Evolutionary conservation across 1,140 invertebrate genomes (phyloP).

Genomic region (Pachypeltis micranthus): DNA sequence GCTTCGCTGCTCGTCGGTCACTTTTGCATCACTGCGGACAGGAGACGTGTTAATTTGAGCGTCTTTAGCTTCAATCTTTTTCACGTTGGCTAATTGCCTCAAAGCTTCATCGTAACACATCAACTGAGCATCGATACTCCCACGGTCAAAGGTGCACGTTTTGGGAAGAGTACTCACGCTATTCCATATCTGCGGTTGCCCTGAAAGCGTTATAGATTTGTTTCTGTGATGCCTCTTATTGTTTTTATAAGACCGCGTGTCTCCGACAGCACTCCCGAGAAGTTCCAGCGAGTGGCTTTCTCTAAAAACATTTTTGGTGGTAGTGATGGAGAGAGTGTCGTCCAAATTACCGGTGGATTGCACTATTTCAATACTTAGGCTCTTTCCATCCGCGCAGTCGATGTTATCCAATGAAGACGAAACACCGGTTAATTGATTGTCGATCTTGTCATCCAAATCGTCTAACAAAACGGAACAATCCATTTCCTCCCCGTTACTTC

Average conservation of each 20-base stretch:
- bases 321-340: conserved; percentile 21
- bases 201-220: conserved; percentile 22
- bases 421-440: conserved; percentile 7
- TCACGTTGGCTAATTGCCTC: conserved; percentile 26
- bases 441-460: conserved; percentile 20
- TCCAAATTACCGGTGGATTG: conserved; percentile 22
- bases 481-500: conserved; percentile 11
- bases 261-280: conserved; percentile 18
- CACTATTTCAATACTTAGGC: conserved; percentile 22
- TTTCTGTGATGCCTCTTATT: conserved; percentile 24
- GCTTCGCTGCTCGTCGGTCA: neutral
- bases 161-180: conserved; percentile 21
- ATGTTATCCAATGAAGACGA: conserved; percentile 18
- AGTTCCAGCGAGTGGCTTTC: conserved; percentile 28
- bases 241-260: conserved; percentile 7
- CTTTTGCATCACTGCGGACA: neutral
- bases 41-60: neutral
- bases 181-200: conserved; percentile 24
- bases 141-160: conserved; percentile 18
- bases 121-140: conserved; percentile 28
- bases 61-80: conserved; percentile 16
- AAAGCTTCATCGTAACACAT: conserved; percentile 30
- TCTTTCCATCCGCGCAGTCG: conserved; percentile 17
- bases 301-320: conserved; percentile 22
- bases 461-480: conserved; percentile 24